These are phyloP conservation scores for Leuciscus waleckii DNA, from an alignment of 2,797 vertebrate species.

Conservation along the genomic window DNA sequence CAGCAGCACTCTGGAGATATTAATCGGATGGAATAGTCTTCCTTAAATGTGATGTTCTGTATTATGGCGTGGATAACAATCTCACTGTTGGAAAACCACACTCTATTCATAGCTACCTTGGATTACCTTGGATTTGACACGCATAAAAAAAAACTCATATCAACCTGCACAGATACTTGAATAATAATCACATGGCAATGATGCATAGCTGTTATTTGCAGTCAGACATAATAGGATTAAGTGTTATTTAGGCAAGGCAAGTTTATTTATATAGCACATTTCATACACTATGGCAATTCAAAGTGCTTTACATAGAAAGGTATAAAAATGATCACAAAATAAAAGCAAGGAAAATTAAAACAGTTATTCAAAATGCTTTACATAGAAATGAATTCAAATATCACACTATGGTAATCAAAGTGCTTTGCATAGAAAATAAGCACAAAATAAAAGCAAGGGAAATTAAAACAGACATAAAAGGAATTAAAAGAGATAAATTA, in stretches of 20 bases:
- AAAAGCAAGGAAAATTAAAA: too few relatives aligned
- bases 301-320: too few relatives aligned
- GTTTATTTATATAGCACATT: too few relatives aligned
- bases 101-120: background rate
- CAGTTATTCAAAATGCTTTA: too few relatives aligned
- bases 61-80: background rate
- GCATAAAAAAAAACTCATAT: background rate
- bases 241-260: background rate
- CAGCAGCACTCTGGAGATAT: background rate
- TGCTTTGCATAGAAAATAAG: too few relatives aligned
- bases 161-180: background rate
- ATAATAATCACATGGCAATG: slow-evolving; percentile 17
- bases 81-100: background rate
- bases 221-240: background rate
- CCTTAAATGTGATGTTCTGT: slow-evolving; percentile 7
- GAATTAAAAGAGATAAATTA: too few relatives aligned
- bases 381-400: too few relatives aligned
- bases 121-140: slow-evolving; percentile 5
- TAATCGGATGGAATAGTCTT: background rate
- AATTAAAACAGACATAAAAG: too few relatives aligned
- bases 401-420: too few relatives aligned
- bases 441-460: too few relatives aligned
- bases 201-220: slow-evolving; percentile 22
- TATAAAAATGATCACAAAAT: too few relatives aligned
- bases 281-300: too few relatives aligned